These are phyloP conservation scores for Eumaeus atala DNA, from an alignment of 1,140 invertebrate species.

Conservation along the genomic window DNA sequence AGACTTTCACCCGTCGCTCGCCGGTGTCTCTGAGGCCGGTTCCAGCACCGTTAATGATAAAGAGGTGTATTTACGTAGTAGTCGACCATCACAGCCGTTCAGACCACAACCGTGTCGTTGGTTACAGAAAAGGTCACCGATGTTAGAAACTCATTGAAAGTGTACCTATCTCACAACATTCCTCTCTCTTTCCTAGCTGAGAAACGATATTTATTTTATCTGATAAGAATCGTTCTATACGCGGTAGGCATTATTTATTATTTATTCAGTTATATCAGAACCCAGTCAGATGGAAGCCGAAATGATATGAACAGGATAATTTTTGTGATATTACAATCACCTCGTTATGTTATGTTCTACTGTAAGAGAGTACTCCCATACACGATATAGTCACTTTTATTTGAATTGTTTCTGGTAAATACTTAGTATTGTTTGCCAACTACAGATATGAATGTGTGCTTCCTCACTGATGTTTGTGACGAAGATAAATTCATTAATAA, in stretches of 20 bases:
- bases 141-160: slow-evolving; percentile 9
- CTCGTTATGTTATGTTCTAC: background rate
- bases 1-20: slow-evolving; percentile 60
- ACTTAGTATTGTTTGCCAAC: slow-evolving; percentile 7
- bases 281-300: background rate
- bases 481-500: slow-evolving; percentile 4
- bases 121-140: slow-evolving; percentile 3
- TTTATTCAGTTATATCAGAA: background rate
- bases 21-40: slow-evolving; percentile 49
- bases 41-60: slow-evolving; percentile 62
- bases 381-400: background rate
- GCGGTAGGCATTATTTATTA: background rate
- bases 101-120: background rate
- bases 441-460: slow-evolving; percentile 2
- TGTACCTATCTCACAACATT: background rate
- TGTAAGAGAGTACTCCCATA: background rate
- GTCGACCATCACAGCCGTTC: slow-evolving; percentile 7
- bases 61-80: slow-evolving; percentile 42
- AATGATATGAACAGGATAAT: background rate
- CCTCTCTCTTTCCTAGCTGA: slow-evolving; percentile 2
- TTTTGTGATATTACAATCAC: background rate
- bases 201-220: background rate
- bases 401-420: background rate
- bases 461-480: slow-evolving; percentile 1
- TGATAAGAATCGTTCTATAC: background rate